A percentile compares a stretch with the other conserved stretches of the same genome.
Conservation (phyloP, 2,888 invertebrate species). For the Agrypnus murinus region DNA sequence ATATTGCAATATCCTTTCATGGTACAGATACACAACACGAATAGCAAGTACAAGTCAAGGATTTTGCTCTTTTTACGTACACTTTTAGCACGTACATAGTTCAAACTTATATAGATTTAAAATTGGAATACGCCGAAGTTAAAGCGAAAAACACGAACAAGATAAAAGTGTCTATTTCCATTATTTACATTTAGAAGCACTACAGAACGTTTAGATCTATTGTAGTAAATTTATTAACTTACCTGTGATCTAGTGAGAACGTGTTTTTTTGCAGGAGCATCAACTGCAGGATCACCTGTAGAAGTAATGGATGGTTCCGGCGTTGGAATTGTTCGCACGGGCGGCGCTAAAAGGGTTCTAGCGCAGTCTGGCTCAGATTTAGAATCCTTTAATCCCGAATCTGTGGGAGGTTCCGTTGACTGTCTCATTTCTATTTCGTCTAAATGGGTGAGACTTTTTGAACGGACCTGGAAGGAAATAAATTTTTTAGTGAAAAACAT, state of each 20-base stretch:
- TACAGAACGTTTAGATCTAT: too few relatives aligned
- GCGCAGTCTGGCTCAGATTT: constrained; percentile 71
- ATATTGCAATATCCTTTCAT: too few relatives aligned
- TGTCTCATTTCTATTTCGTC: constrained; percentile 77
- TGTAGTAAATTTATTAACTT: constrained; percentile 30
- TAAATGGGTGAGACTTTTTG: constrained; percentile 82
- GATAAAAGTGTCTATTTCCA: too few relatives aligned
- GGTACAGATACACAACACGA: too few relatives aligned
- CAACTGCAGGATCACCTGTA: constrained; percentile 53
- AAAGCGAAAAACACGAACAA: too few relatives aligned
- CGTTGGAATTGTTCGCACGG: constrained; percentile 67
- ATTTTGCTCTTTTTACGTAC: too few relatives aligned
- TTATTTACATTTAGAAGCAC: too few relatives aligned
- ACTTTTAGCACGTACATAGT: too few relatives aligned
- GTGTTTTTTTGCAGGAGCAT: constrained; percentile 70
- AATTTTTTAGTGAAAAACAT: constrained; percentile 14
- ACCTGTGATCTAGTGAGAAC: constrained; percentile 77
- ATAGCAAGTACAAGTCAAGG: too few relatives aligned
- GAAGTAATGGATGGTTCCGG: constrained; percentile 71
- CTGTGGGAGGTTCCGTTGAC: constrained; percentile 61
- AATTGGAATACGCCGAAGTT: too few relatives aligned
- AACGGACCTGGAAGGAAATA: constrained; percentile 77
- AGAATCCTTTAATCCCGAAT: constrained; percentile 67
- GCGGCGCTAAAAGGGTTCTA: constrained; percentile 63
- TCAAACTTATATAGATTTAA: too few relatives aligned